Percentiles rank a stretch among this genome's conserved stretches.
Evolutionary conservation across 2,113 vertebrate species (phyloP).

Genomic region (Polypterus bichir): DNA sequence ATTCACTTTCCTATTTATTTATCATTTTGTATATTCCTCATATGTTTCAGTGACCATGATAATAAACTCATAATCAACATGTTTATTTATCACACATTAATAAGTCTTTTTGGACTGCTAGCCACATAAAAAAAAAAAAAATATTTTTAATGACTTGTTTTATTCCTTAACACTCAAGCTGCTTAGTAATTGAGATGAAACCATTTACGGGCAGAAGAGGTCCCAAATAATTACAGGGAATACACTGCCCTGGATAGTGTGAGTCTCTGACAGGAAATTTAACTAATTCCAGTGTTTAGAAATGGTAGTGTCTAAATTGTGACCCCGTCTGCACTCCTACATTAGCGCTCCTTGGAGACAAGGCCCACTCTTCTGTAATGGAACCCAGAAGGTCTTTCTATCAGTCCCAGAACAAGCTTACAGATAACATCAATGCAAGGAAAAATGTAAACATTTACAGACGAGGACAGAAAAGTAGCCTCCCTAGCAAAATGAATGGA

Average conservation of each 20-base stretch:
- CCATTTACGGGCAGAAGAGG: no score
- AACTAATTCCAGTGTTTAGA: slow-evolving; percentile 51
- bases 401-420: slow-evolving; percentile 52
- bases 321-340: slow-evolving; percentile 28
- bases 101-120: no score
- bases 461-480: slow-evolving; percentile 41
- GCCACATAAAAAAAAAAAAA: no score
- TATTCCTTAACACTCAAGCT: no score
- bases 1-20: no score
- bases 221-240: no score
- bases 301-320: slow-evolving; percentile 35
- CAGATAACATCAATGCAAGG: slow-evolving; percentile 50
- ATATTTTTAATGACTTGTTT: no score
- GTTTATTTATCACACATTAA: no score
- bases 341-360: slow-evolving; percentile 13
- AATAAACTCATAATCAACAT: no score
- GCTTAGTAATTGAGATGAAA: no score
- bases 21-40: no score
- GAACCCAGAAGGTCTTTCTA: slow-evolving; percentile 39
- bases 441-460: slow-evolving; percentile 67
- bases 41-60: no score
- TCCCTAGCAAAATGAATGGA: slow-evolving; percentile 31
- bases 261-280: slow-evolving; percentile 36
- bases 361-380: slow-evolving; percentile 26
- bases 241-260: slow-evolving; percentile 19